phyloP scores from a whole-genome alignment of 2,113 vertebrate species.

The Lepus americanus region DNA sequence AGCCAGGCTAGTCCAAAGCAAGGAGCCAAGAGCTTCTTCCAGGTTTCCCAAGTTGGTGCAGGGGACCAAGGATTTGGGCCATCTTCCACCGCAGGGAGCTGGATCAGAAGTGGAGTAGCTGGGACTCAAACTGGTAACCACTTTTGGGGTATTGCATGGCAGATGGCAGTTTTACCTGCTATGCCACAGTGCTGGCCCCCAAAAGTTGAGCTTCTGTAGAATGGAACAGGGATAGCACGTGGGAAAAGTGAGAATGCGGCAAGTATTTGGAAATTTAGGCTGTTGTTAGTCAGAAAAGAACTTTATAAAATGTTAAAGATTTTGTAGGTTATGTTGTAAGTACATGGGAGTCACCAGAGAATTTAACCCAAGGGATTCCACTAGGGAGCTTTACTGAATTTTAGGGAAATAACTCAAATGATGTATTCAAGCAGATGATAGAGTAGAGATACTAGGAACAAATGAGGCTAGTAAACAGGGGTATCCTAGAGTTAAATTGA shows the following conservation, averaged over 20 bases:
- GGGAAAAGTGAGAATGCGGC: not conserved
- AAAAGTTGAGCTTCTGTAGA: not conserved
- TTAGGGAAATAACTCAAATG: not conserved
- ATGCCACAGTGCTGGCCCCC: no score
- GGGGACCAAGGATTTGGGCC: no score
- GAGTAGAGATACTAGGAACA: not conserved
- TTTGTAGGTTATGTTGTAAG: not conserved
- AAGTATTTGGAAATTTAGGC: not conserved
- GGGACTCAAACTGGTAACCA: no score
- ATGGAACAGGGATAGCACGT: not conserved
- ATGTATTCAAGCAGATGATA: not conserved
- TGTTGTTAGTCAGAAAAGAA: not conserved
- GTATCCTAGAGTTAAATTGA: not conserved
- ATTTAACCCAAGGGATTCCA: not conserved
- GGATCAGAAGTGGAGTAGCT: no score
- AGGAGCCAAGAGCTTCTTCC: no score
- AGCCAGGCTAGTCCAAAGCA: no score
- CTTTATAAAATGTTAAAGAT: not conserved
- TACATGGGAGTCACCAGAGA: not conserved
- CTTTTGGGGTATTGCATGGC: no score
- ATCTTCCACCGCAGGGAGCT: no score
- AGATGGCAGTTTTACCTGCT: no score
- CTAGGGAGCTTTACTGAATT: not conserved
- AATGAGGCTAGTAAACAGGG: not conserved
- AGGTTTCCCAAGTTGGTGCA: no score